These are phyloP conservation scores for Vanessa tameamea DNA, from an alignment of 1,140 invertebrate genomes.

Conservation along the genomic window DNA sequence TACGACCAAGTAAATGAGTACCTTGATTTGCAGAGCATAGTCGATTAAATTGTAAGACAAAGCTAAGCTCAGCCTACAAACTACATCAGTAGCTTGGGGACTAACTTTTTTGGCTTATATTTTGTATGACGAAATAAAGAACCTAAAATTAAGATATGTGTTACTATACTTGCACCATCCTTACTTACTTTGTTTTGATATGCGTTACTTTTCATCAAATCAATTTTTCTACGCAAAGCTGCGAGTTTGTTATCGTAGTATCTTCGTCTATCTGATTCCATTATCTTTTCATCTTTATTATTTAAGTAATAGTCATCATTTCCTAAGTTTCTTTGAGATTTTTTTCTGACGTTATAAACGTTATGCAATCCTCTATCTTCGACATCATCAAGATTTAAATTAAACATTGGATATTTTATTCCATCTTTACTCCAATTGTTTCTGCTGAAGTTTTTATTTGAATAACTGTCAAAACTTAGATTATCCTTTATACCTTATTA, in stretches of 20 bases:
- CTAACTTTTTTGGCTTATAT: too few relatives aligned
- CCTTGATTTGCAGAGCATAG: too few relatives aligned
- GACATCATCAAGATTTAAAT: conserved; percentile 7
- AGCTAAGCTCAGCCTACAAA: too few relatives aligned
- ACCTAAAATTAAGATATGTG: neutral
- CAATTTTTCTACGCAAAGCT: conserved; percentile 29
- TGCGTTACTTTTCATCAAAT: conserved; percentile 26
- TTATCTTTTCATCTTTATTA: conserved; percentile 13
- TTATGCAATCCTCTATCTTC: conserved; percentile 17
- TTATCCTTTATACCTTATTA: neutral
- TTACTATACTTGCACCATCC: neutral
- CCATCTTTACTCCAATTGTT: neutral
- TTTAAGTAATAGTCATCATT: conserved; percentile 23
- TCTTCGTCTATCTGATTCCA: conserved; percentile 29
- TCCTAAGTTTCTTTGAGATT: neutral
- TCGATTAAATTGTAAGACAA: too few relatives aligned
- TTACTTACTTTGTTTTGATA: conserved; percentile 21
- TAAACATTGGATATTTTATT: neutral
- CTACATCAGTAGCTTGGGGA: too few relatives aligned
- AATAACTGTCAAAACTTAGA: neutral
- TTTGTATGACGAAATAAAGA: neutral
- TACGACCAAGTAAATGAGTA: too few relatives aligned
- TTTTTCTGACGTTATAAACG: conserved; percentile 23
- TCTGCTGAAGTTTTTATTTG: neutral
- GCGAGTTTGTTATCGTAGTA: conserved; percentile 39